Percentiles rank a stretch among this genome's conserved stretches.
These are phyloP conservation scores for Anguilla anguilla DNA, from an alignment of 2,797 vertebrate genomes.

Conservation along the genomic window DNA sequence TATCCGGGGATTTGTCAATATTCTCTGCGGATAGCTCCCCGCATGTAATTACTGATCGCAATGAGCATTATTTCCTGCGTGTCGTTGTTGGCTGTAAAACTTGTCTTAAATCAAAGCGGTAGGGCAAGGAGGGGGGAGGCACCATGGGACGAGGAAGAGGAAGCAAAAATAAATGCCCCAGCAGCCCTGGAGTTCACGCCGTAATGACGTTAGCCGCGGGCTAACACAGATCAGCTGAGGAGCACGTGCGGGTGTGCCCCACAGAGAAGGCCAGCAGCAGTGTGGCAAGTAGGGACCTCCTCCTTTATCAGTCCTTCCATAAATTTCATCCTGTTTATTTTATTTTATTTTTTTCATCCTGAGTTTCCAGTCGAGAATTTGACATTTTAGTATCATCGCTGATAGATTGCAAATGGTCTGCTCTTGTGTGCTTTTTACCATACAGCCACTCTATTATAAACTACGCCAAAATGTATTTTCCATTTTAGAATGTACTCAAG, in stretches of 20 bases:
- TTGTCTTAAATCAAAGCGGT: background rate
- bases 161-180: background rate
- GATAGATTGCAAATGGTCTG: background rate
- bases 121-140: background rate
- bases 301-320: background rate
- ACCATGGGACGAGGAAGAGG: background rate
- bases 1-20: background rate
- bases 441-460: no score
- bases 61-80: background rate
- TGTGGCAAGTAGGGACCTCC: background rate
- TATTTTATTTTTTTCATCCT: no score
- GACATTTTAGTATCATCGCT: background rate
- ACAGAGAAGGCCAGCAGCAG: background rate
- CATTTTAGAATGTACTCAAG: background rate
- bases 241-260: background rate
- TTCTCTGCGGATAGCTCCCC: background rate
- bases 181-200: background rate
- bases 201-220: background rate
- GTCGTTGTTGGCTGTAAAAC: slow-evolving; percentile 11
- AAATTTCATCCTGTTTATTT: background rate
- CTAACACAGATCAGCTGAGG: background rate
- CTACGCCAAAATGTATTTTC: no score
- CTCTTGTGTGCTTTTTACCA: no score
- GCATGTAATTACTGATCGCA: slow-evolving; percentile 2
- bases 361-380: background rate